Evolutionary conservation across 2,797 vertebrate genomes (phyloP).

Genomic region (Falco peregrinus): DNA sequence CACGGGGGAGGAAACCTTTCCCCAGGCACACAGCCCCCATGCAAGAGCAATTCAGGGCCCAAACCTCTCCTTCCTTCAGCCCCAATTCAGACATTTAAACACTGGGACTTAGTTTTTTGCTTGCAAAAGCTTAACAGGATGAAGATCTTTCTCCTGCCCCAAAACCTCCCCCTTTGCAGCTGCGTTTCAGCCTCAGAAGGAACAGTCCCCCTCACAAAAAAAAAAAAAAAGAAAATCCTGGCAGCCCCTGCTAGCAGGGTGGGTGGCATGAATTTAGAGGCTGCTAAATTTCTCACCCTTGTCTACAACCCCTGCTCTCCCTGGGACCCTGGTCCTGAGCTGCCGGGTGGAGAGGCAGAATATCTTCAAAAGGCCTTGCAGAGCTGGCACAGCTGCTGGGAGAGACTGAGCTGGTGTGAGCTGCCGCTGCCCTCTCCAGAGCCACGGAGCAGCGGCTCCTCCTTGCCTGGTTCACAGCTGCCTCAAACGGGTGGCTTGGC

Average conservation of each 20-base stretch:
- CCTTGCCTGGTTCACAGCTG: rapidly evolving
- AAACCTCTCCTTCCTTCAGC: background rate
- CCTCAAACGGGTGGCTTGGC: background rate
- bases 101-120: background rate
- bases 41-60: too few relatives aligned
- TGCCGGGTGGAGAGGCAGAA: background rate
- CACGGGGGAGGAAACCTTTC: too few relatives aligned
- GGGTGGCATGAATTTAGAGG: background rate
- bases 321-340: rapidly evolving
- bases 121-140: background rate
- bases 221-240: too few relatives aligned
- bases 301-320: background rate
- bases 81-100: background rate
- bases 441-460: background rate
- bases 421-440: background rate
- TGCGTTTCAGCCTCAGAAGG: background rate
- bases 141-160: background rate
- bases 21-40: too few relatives aligned
- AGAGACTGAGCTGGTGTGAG: background rate
- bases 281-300: rapidly evolving
- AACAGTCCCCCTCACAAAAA: background rate
- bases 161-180: background rate
- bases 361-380: rapidly evolving
- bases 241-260: background rate
- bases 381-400: background rate